Conservation (phyloP, 2,113 vertebrate species). For the Macquaria ambigua region DNA sequence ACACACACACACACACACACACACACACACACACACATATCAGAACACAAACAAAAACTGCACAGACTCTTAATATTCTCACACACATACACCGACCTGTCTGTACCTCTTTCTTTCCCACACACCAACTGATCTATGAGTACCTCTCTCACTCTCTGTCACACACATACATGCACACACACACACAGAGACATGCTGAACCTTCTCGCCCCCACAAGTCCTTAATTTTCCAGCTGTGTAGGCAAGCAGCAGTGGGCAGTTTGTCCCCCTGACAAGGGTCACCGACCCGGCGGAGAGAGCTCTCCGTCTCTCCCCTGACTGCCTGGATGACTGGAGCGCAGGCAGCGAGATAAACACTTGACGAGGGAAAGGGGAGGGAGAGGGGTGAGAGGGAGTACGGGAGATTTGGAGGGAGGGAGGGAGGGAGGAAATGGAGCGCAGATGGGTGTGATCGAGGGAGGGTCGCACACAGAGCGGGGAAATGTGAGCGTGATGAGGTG, state of each 20-base stretch:
- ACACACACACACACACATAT: not conserved
- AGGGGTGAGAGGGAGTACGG: constrained; percentile 21
- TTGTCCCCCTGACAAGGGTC: constrained; percentile 79
- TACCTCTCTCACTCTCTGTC: constrained; percentile 11
- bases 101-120: constrained; percentile 6
- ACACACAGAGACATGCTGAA: constrained; percentile 38
- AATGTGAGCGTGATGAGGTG: constrained; percentile 54
- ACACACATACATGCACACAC: constrained; percentile 16
- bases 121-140: constrained; percentile 26
- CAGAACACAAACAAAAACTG: constrained; percentile 10
- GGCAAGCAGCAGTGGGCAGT: constrained; percentile 76
- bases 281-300: constrained; percentile 58
- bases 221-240: constrained; percentile 81
- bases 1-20: not conserved
- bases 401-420: constrained; percentile 33
- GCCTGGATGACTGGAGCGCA: constrained; percentile 52
- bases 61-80: constrained; percentile 24
- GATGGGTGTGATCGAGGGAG: constrained; percentile 49
- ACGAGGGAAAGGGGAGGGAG: constrained; percentile 42
- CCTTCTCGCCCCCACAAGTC: constrained; percentile 65
- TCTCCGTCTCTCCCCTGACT: constrained; percentile 55
- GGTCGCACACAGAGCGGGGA: constrained; percentile 33
- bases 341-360: constrained; percentile 65
- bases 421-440: constrained; percentile 51
- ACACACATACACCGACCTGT: constrained; percentile 9